Conservation (phyloP, 1,140 invertebrate species). For the Procambarus virginalis region DNA sequence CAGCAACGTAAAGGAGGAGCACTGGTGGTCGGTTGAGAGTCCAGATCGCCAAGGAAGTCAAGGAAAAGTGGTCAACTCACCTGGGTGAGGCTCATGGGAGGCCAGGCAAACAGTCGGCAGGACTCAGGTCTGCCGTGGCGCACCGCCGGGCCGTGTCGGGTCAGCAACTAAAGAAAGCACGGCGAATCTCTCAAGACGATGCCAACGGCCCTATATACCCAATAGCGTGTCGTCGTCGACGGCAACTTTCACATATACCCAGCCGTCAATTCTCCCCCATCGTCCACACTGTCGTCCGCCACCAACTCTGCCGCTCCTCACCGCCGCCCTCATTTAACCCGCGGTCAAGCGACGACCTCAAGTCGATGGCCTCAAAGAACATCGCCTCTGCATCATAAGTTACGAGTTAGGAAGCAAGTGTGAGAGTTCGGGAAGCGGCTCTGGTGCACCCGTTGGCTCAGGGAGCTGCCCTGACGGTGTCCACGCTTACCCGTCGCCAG, state of each 20-base stretch:
- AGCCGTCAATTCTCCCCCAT: slow-evolving; percentile 63
- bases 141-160: slow-evolving; percentile 64
- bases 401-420: slow-evolving; percentile 64
- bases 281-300: slow-evolving; percentile 59
- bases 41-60: slow-evolving; percentile 7
- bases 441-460: not conserved
- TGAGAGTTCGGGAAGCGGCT: not conserved
- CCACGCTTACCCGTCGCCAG: slow-evolving; percentile 71
- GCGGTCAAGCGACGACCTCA: slow-evolving; percentile 48
- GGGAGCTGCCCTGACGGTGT: slow-evolving; percentile 63
- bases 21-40: slow-evolving; percentile 60
- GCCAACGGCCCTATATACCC: slow-evolving; percentile 1
- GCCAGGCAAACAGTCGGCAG: slow-evolving; percentile 44
- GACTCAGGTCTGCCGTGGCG: slow-evolving; percentile 56
- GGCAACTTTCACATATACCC: slow-evolving; percentile 63
- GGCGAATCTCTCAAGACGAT: slow-evolving; percentile 49
- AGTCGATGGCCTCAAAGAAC: slow-evolving; percentile 67
- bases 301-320: slow-evolving; percentile 55
- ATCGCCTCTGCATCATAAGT: slow-evolving; percentile 69
- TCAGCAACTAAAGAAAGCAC: slow-evolving; percentile 49
- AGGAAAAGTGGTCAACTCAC: slow-evolving; percentile 62
- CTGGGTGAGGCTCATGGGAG: slow-evolving; percentile 63
- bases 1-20: slow-evolving; percentile 55
- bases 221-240: slow-evolving; percentile 45
- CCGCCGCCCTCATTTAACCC: slow-evolving; percentile 31